Percentiles rank a stretch among this genome's conserved stretches.
These are phyloP conservation scores for Bombus impatiens DNA, from an alignment of 1,140 invertebrate genomes.

Conservation along the genomic window DNA sequence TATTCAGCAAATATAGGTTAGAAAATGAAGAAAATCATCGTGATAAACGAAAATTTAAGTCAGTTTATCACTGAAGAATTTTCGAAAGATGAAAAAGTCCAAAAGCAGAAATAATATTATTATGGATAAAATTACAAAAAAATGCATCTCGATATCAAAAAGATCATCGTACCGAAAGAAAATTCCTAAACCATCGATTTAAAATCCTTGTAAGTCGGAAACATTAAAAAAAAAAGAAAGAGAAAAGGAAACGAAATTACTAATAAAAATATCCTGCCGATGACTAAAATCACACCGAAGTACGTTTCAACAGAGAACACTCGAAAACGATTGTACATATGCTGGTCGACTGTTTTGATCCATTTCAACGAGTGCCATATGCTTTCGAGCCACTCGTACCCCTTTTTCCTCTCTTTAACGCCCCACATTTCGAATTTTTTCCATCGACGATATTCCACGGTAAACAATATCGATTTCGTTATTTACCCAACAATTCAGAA, in stretches of 20 bases:
- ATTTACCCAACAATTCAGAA: conserved; percentile 32
- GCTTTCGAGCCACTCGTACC: not conserved
- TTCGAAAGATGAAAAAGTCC: no score
- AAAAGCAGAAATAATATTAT: no score
- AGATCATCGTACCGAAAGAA: no score
- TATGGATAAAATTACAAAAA: no score
- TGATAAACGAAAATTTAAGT: not conserved
- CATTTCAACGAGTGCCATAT: not conserved
- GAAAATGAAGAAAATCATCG: not conserved
- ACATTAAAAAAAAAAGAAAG: not conserved
- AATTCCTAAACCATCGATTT: no score
- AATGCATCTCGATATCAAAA: no score
- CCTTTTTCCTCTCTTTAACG: not conserved
- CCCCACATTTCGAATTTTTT: not conserved
- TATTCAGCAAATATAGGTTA: not conserved
- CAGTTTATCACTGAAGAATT: no score
- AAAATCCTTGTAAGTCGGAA: no score
- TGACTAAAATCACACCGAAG: not conserved
- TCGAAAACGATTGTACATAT: not conserved
- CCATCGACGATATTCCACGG: not conserved
- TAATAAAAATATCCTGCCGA: not conserved
- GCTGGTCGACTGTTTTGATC: not conserved
- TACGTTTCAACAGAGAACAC: not conserved
- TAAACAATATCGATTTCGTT: conserved; percentile 35
- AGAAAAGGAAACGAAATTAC: no score